These are phyloP conservation scores for Scaptomyza graminum DNA, from an alignment of 1,140 invertebrate species.

Conservation along the genomic window DNA sequence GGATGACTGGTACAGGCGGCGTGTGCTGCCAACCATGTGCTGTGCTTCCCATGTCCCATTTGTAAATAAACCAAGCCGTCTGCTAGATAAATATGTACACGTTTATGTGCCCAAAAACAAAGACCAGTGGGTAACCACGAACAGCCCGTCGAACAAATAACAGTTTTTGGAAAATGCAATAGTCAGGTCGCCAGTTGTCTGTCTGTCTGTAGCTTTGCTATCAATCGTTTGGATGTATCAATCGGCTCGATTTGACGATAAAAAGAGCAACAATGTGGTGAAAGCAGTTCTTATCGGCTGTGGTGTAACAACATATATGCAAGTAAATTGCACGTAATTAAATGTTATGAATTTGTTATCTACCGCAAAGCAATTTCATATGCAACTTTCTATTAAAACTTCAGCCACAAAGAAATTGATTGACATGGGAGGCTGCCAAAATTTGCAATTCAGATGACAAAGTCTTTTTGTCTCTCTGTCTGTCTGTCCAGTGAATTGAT, in stretches of 20 bases:
- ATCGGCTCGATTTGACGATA: slow-evolving; percentile 23
- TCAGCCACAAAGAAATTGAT: not conserved
- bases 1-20: not conserved
- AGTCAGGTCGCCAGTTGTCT: not conserved
- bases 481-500: slow-evolving; percentile 37
- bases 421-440: slow-evolving; percentile 12
- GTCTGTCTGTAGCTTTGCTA: slow-evolving; percentile 19
- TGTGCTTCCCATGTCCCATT: slow-evolving; percentile 70
- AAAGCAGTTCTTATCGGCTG: slow-evolving; percentile 39
- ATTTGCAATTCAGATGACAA: slow-evolving; percentile 39
- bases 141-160: not conserved
- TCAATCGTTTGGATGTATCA: slow-evolving; percentile 41
- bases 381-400: slow-evolving; percentile 33
- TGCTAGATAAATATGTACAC: slow-evolving; percentile 57
- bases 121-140: not conserved
- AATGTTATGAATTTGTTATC: slow-evolving; percentile 81
- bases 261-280: slow-evolving; percentile 9
- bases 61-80: slow-evolving; percentile 43
- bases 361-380: slow-evolving; percentile 37
- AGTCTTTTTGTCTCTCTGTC: not conserved
- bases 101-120: not conserved
- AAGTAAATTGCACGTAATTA: slow-evolving; percentile 78
- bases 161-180: not conserved
- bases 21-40: slow-evolving; percentile 53
- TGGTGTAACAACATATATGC: slow-evolving; percentile 72